A percentile compares a stretch with the other conserved stretches of the same genome.
phyloP scores from a whole-genome alignment of 2,797 vertebrate genomes.

The Todus mexicanus region DNA sequence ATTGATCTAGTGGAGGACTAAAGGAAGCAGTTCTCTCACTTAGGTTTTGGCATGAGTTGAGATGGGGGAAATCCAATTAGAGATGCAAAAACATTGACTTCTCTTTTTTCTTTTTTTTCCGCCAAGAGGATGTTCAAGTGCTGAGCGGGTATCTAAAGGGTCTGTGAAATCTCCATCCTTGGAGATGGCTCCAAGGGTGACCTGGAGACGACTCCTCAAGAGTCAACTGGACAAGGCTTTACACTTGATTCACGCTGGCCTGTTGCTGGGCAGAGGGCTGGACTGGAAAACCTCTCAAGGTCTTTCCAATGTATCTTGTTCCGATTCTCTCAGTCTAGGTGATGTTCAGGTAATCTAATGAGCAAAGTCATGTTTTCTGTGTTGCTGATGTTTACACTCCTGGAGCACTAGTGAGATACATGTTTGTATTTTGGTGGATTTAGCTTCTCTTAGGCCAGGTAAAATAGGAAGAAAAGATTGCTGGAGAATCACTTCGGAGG shows the following conservation, averaged over 20 bases:
- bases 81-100: neutral
- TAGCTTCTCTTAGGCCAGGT: neutral
- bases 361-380: neutral
- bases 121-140: neutral
- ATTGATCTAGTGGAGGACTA: neutral
- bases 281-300: neutral
- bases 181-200: neutral
- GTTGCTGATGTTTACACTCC: accelerated
- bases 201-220: neutral
- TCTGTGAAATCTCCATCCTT: neutral
- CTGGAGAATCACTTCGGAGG: neutral
- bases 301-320: neutral
- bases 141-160: neutral
- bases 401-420: neutral
- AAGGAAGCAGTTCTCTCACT: neutral
- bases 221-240: neutral
- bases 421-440: neutral
- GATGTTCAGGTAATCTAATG: neutral
- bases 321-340: neutral
- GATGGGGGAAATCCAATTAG: neutral
- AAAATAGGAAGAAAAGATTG: neutral
- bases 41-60: neutral
- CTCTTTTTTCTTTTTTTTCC: neutral
- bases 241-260: accelerated
- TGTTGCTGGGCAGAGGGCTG: neutral